phyloP scores from a whole-genome alignment of 1,140 invertebrate species.

The Diploscapter pachys region DNA sequence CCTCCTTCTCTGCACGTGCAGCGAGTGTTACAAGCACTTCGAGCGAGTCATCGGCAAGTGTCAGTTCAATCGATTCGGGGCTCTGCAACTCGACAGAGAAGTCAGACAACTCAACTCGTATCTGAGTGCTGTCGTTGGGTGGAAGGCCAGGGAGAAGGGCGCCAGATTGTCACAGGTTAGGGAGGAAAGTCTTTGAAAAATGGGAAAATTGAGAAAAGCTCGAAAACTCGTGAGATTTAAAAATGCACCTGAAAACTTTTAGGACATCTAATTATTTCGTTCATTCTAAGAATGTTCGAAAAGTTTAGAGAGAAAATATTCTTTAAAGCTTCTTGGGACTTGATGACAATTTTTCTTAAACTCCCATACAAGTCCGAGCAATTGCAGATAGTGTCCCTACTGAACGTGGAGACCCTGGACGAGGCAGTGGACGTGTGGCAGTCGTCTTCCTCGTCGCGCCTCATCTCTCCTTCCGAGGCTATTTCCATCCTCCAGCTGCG shows the following conservation, averaged over 20 bases:
- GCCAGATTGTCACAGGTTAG: slow-evolving; percentile 74
- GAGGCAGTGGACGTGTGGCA: slow-evolving; percentile 63
- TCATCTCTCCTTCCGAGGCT: slow-evolving; percentile 7
- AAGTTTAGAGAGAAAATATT: too few species aligned
- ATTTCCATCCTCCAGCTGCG: slow-evolving; percentile 31
- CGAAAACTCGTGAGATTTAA: too few species aligned
- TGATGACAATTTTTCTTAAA: background rate
- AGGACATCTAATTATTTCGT: too few species aligned
- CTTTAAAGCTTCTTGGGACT: too few species aligned
- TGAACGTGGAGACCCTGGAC: slow-evolving; percentile 81
- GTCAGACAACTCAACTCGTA: slow-evolving; percentile 80
- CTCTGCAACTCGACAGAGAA: slow-evolving; percentile 88
- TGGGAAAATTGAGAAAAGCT: too few species aligned
- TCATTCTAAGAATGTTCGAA: too few species aligned
- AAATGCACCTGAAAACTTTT: too few species aligned
- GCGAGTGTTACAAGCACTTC: slow-evolving; percentile 77
- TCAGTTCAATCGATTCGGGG: slow-evolving; percentile 77
- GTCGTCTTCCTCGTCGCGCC: slow-evolving; percentile 3
- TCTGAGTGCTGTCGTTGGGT: slow-evolving; percentile 78
- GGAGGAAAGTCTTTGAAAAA: too few species aligned
- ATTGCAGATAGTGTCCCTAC: slow-evolving; percentile 74
- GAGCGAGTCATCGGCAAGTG: slow-evolving; percentile 82
- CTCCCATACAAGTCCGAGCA: background rate
- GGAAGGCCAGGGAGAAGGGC: slow-evolving; percentile 87
- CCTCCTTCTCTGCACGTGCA: slow-evolving; percentile 37